Percentiles rank a stretch among this genome's conserved stretches.
Conservation (phyloP, 2,888 invertebrate genomes). For the Drosophila robusta region DNA sequence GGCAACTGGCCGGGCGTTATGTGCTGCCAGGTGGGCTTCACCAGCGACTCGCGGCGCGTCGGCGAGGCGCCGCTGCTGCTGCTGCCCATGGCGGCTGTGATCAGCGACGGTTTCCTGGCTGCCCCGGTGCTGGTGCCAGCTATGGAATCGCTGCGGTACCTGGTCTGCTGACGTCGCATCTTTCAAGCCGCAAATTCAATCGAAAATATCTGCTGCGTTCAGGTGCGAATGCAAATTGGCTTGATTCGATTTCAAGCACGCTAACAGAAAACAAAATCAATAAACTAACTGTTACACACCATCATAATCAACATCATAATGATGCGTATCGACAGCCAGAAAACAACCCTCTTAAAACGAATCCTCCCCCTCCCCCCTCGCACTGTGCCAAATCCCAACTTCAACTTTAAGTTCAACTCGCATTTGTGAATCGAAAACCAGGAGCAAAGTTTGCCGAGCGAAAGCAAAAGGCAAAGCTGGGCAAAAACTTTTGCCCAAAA, state of each 20-base stretch:
- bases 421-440: conserved; percentile 26
- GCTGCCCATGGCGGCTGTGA: conserved; percentile 18
- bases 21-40: conserved; percentile 85
- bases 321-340: conserved; percentile 36
- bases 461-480: conserved; percentile 32
- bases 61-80: conserved; percentile 47
- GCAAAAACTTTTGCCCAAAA: conserved; percentile 58
- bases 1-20: conserved; percentile 84
- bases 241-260: conserved; percentile 33
- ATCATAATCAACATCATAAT: conserved; percentile 21
- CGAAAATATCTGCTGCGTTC: neutral
- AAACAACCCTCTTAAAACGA: conserved; percentile 41
- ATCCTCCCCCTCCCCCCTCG: neutral
- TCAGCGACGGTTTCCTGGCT: conserved; percentile 60
- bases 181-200: conserved; percentile 27
- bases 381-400: conserved; percentile 8
- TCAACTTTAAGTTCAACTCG: conserved; percentile 15
- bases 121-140: conserved; percentile 54
- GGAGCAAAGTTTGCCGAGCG: conserved; percentile 37
- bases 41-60: conserved; percentile 83
- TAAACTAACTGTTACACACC: conserved; percentile 51
- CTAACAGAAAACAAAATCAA: conserved; percentile 35
- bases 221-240: conserved; percentile 34
- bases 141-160: conserved; percentile 74
- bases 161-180: conserved; percentile 76